phyloP scores from a whole-genome alignment of 2,113 vertebrate genomes.

The Rhinopithecus roxellana region DNA sequence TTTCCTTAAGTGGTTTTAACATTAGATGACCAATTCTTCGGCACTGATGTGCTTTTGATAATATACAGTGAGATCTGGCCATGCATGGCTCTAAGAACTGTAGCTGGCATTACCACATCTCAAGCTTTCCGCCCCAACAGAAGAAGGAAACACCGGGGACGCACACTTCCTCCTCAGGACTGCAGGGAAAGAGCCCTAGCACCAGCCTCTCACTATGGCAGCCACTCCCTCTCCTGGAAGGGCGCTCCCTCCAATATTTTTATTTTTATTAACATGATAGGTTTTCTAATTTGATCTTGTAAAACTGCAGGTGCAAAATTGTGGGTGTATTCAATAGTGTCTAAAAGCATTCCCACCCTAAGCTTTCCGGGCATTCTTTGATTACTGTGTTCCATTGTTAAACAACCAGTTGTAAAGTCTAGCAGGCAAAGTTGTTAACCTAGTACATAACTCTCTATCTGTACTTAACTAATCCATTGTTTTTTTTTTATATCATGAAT shows the following conservation, averaged over 20 bases:
- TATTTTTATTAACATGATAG: slow-evolving; percentile 14
- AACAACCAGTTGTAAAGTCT: background rate
- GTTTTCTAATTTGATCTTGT: slow-evolving; percentile 21
- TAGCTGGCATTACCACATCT: slow-evolving; percentile 79
- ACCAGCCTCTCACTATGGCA: accelerated
- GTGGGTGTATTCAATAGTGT: background rate
- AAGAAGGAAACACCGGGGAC: accelerated
- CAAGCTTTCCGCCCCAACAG: background rate
- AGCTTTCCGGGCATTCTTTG: background rate
- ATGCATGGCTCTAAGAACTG: slow-evolving; percentile 74
- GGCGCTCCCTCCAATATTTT: background rate
- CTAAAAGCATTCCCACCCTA: background rate
- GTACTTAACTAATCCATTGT: background rate
- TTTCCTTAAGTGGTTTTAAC: slow-evolving; percentile 27
- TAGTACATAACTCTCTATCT: background rate
- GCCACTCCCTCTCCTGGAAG: accelerated
- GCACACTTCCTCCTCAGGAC: background rate
- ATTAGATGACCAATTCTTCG: background rate
- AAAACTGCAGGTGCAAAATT: slow-evolving; percentile 55
- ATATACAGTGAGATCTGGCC: slow-evolving; percentile 6
- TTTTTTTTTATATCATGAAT: background rate
- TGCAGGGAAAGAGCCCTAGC: accelerated
- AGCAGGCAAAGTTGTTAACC: background rate
- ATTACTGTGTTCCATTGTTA: background rate
- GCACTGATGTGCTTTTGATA: slow-evolving; percentile 36